A percentile compares a stretch with the other conserved stretches of the same genome.
Evolutionary conservation across 2,797 vertebrate genomes (phyloP).

Genomic region (Tapera naevia): DNA sequence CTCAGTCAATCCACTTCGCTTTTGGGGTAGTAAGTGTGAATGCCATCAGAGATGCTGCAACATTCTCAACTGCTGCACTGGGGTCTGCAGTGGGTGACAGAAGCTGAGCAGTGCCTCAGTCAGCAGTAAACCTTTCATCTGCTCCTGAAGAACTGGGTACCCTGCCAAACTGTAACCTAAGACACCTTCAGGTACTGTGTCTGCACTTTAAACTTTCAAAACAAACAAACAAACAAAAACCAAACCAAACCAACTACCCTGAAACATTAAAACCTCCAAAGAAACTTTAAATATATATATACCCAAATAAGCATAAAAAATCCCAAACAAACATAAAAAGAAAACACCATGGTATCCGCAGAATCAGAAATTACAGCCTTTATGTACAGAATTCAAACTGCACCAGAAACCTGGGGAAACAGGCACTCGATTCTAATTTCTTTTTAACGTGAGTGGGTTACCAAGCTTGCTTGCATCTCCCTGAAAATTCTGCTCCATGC

Average conservation of each 20-base stretch:
- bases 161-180: background rate
- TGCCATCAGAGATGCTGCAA: background rate
- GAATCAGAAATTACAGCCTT: background rate
- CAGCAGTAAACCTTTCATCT: background rate
- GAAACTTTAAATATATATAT: background rate
- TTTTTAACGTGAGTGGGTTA: background rate
- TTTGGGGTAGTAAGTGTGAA: background rate
- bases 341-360: background rate
- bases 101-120: background rate
- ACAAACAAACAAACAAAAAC: background rate
- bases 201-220: background rate
- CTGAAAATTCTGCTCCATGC: background rate
- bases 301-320: background rate
- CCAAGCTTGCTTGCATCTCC: background rate
- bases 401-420: background rate
- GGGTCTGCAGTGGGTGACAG: background rate
- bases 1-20: background rate
- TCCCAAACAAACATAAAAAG: background rate
- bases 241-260: background rate
- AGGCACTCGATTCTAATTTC: background rate
- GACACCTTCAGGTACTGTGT: background rate
- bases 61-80: background rate
- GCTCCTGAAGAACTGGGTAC: background rate
- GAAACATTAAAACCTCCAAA: background rate
- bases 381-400: background rate